Evolutionary conservation across 2,113 vertebrate genomes (phyloP).

Genomic region (Microcebus griseorufus): DNA sequence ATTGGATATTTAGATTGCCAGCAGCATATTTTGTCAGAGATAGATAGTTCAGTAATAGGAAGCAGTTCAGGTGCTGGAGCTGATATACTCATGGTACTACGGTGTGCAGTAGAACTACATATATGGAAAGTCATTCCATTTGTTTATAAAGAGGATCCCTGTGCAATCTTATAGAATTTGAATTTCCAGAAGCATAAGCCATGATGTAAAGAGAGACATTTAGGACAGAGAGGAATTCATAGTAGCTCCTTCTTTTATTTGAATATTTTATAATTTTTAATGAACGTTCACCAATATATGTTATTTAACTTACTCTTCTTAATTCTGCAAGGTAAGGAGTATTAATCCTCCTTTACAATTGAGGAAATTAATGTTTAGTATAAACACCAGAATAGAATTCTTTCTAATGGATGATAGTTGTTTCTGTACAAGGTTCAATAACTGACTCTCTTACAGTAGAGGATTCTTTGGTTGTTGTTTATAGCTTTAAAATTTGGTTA

Average conservation of each 20-base stretch:
- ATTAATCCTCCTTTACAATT: not conserved
- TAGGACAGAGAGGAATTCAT: not conserved
- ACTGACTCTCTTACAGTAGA: not conserved
- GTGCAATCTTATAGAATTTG: not conserved
- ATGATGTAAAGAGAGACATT: not conserved
- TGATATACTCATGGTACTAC: not conserved
- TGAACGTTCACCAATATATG: not conserved
- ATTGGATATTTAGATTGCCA: not conserved
- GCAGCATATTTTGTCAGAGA: not conserved
- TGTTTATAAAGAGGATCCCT: not conserved
- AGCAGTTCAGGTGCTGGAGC: not conserved
- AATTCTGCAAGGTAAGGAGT: not conserved
- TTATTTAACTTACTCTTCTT: not conserved
- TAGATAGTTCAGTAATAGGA: not conserved
- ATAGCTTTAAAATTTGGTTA: not conserved
- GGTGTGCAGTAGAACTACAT: not conserved
- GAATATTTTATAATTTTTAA: not conserved
- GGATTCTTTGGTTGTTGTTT: not conserved
- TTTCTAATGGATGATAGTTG: not conserved
- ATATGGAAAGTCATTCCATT: not conserved
- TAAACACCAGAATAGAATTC: not conserved
- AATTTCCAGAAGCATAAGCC: not conserved
- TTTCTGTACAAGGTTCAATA: not conserved
- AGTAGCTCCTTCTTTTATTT: not conserved
- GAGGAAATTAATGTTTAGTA: not conserved